phyloP scores from a whole-genome alignment of 2,888 invertebrate species.

The Standfussiana lucernea region DNA sequence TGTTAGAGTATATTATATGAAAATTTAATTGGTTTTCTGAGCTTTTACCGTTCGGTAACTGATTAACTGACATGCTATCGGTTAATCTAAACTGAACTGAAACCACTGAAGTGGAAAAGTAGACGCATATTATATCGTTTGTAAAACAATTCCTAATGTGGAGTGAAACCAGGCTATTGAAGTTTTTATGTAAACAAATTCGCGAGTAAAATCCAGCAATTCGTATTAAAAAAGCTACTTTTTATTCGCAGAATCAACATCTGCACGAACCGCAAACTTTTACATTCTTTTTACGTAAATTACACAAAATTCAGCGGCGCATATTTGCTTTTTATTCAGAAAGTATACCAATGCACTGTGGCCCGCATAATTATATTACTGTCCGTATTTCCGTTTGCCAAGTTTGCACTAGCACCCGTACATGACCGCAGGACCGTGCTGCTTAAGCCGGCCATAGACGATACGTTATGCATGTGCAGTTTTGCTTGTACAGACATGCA shows the following conservation, averaged over 20 bases:
- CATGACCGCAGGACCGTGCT: neutral
- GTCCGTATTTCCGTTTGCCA: conserved; percentile 17
- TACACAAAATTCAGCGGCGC: conserved; percentile 10
- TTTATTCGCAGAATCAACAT: conserved; percentile 3
- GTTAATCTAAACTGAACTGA: too few species aligned
- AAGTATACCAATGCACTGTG: conserved; percentile 3
- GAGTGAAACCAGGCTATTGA: neutral
- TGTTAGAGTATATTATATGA: neutral
- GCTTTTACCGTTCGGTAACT: neutral
- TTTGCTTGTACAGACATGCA: neutral
- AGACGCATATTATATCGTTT: neutral
- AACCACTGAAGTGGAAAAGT: neutral
- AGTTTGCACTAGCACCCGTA: conserved; percentile 4
- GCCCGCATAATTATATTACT: conserved; percentile 21
- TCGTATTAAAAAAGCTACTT: neutral
- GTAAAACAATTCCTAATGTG: neutral
- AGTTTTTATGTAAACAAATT: neutral
- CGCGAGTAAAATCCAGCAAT: neutral
- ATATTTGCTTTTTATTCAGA: conserved; percentile 28
- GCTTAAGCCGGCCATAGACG: neutral
- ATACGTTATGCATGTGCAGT: neutral
- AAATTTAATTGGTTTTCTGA: neutral
- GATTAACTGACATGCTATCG: neutral
- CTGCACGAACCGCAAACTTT: neutral
- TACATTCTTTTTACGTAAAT: conserved; percentile 11